Evolutionary conservation across 2,888 invertebrate species (phyloP).

Genomic region (Polydrusus tereticollis): DNA sequence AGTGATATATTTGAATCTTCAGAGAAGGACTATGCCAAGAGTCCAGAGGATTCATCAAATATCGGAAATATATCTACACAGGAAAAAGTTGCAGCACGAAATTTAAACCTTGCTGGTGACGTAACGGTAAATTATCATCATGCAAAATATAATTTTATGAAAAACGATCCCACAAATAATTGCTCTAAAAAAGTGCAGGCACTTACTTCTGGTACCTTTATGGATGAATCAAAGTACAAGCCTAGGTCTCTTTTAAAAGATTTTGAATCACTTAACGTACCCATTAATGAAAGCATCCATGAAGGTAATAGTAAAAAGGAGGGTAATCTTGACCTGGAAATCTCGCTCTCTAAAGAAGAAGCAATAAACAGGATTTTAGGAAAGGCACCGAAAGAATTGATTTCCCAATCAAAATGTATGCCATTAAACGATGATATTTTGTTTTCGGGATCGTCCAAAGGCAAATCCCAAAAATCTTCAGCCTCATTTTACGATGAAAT

Average conservation of each 20-base stretch:
- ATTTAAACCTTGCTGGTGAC: neutral
- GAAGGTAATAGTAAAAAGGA: neutral
- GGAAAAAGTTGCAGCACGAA: neutral
- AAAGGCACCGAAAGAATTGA: neutral
- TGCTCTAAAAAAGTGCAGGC: neutral
- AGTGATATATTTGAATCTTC: neutral
- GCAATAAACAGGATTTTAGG: slow-evolving; percentile 16
- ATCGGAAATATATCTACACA: neutral
- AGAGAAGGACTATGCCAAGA: neutral
- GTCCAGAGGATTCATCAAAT: neutral
- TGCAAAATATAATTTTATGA: neutral
- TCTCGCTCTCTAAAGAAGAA: slow-evolving; percentile 14
- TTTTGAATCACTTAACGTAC: too few relatives aligned
- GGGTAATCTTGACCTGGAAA: neutral
- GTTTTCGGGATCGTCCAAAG: neutral
- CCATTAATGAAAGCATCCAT: too few relatives aligned
- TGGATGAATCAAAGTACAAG: neutral
- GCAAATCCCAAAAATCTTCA: neutral
- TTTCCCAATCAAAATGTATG: neutral
- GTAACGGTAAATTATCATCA: neutral
- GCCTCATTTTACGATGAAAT: neutral
- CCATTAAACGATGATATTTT: neutral
- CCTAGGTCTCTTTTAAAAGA: neutral
- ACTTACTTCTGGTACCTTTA: neutral
- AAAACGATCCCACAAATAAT: neutral